Conservation (phyloP, 1,140 invertebrate genomes). For the Maconellicoccus hirsutus region DNA sequence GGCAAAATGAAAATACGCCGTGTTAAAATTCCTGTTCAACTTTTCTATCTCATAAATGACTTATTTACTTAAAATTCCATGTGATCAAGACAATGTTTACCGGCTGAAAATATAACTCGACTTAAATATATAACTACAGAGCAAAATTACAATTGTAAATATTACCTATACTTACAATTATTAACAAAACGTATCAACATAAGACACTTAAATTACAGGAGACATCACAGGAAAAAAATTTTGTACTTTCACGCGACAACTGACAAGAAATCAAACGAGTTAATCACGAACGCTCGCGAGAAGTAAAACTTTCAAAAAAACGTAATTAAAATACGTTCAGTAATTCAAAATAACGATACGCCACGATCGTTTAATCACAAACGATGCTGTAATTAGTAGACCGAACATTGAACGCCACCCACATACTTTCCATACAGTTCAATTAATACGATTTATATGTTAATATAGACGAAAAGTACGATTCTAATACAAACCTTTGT, state of each 20-base stretch:
- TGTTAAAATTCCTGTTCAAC: conserved; percentile 17
- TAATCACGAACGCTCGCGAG: background rate
- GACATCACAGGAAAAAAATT: background rate
- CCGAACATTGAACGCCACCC: background rate
- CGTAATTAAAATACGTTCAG: background rate
- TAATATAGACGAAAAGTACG: background rate
- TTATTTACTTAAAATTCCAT: background rate
- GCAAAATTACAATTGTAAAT: background rate
- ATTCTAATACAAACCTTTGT: background rate
- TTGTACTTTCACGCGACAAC: background rate
- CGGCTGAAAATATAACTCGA: background rate
- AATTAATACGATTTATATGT: background rate
- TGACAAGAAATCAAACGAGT: background rate
- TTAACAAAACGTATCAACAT: background rate
- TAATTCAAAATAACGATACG: background rate
- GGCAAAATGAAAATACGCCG: background rate
- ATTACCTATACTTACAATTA: background rate
- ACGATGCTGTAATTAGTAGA: background rate
- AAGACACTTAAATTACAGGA: background rate
- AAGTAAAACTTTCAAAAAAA: background rate
- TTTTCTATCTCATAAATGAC: background rate
- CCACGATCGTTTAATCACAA: background rate
- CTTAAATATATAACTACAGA: background rate
- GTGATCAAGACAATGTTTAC: background rate
- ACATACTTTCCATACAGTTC: background rate